A percentile compares a stretch with the other conserved stretches of the same genome.
Evolutionary conservation across 2,113 vertebrate genomes (phyloP).

Genomic region (Oryctolagus cuniculus): DNA sequence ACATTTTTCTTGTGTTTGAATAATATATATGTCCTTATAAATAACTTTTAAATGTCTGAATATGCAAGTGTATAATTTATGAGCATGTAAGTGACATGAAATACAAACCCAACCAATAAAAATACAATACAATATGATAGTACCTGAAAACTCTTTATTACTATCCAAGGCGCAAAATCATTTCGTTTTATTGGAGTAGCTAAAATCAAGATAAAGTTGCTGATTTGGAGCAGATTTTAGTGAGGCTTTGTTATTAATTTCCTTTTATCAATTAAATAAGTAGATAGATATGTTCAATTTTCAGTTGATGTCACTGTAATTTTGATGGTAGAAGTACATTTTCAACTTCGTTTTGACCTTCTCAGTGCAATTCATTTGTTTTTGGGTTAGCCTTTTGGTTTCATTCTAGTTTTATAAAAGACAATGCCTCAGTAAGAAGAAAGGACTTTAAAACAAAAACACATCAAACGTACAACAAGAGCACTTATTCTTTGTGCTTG

Average conservation of each 20-base stretch:
- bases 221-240: conserved; percentile 27
- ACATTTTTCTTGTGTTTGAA: conserved; percentile 26
- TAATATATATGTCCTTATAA: background rate
- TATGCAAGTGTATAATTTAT: background rate
- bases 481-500: background rate
- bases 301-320: background rate
- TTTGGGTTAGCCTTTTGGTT: conserved; percentile 37
- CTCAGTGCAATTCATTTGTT: background rate
- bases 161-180: background rate
- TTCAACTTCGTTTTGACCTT: conserved; percentile 7
- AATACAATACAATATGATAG: background rate
- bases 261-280: conserved; percentile 32
- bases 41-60: background rate
- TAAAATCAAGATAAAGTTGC: conserved; percentile 30
- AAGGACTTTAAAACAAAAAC: conserved; percentile 4
- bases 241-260: conserved; percentile 15
- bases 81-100: background rate
- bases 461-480: background rate
- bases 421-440: background rate
- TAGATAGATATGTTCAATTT: conserved; percentile 22
- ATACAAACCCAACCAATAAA: background rate
- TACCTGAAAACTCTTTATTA: conserved; percentile 25
- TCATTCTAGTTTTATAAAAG: background rate
- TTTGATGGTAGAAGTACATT: conserved; percentile 18
- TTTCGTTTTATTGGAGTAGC: background rate